These are phyloP conservation scores for Watsonalla binaria DNA, from an alignment of 2,888 invertebrate species.

Conservation along the genomic window DNA sequence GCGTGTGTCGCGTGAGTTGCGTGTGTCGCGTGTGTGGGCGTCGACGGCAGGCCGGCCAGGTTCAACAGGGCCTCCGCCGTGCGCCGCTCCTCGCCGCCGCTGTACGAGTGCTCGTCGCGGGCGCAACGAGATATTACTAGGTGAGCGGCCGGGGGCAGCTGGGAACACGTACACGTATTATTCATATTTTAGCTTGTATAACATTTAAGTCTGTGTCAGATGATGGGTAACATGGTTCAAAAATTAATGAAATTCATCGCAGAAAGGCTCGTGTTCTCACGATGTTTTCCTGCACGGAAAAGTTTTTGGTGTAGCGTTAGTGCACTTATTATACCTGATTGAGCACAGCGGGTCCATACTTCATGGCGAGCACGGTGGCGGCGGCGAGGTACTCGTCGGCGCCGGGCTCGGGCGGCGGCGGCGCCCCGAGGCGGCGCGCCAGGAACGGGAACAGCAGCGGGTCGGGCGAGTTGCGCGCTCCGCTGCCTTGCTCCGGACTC, in stretches of 20 bases:
- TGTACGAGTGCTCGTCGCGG: slow-evolving; percentile 96
- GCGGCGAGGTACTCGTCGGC: slow-evolving; percentile 90
- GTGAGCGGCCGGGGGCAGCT: slow-evolving; percentile 70
- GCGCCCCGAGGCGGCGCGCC: slow-evolving; percentile 79
- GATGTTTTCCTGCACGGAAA: background rate
- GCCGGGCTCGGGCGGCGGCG: slow-evolving; percentile 52
- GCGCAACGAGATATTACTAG: slow-evolving; percentile 91
- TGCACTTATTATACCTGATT: no score
- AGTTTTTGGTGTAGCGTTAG: no score
- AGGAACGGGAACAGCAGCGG: slow-evolving; percentile 91
- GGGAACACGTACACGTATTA: slow-evolving; percentile 5
- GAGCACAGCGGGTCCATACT: slow-evolving; percentile 87
- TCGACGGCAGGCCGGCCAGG: slow-evolving; percentile 59
- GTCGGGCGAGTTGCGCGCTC: slow-evolving; percentile 77
- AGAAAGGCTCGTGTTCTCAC: no score
- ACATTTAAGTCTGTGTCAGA: no score
- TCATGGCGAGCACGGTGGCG: slow-evolving; percentile 91
- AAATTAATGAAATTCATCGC: no score
- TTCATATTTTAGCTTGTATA: no score
- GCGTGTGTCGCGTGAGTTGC: slow-evolving; percentile 3
- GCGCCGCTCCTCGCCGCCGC: slow-evolving; percentile 78
- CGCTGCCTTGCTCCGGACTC: slow-evolving; percentile 18
- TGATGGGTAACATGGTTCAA: no score
- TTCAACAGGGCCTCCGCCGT: slow-evolving; percentile 73
- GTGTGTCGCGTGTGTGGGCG: slow-evolving; percentile 22